Evolutionary conservation across 2,113 vertebrate species (phyloP), one percentile per base, ranked within the genome.

Genomic region (Apodemus speciosus): DNA sequence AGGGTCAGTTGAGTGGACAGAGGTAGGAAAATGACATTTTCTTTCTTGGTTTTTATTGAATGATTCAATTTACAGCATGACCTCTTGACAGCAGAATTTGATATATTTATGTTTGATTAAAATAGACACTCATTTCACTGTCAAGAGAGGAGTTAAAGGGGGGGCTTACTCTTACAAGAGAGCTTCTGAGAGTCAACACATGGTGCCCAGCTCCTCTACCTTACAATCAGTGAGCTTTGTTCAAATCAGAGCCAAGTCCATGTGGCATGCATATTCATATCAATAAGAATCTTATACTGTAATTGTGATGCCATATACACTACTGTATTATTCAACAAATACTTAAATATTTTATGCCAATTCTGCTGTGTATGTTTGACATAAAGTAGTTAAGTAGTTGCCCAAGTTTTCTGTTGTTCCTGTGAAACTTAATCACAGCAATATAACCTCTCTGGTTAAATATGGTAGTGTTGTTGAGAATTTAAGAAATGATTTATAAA

Each of bases 331-430:
- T 60, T 69, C 83, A 85, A 64, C 4, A 71, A 88, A 64, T 46
- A 30, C 16, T 56, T 69, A 51, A 43, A 21, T 68, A 46, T 46
- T 84, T 73, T 46, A 58, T 7, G 14, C 13, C 60, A 71, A 1
- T 72, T 71, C 43, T 72, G 18, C 6, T 58, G 85, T 68, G 32
- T 21, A 81, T 30, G 49, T 30, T 81, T 9, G 3, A 38, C 53
- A 66, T 76, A 87, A 76, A 60, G 27, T 51, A 75, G 5, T 76
- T 64, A 13, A 43, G 9, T 76, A 77, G 27, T 46, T 76, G n/a
- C 9, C 80, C 9, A 58, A 76, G 40, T 58, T 86, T 77, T 23
- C 20, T 92, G 56, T 91, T 94, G 72, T 91, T 79, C 46, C 49
- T 13, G 7, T 40, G 8, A 25, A 68, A 30, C 38, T 83, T 94